Percentiles rank a stretch among this genome's conserved stretches.
These are phyloP conservation scores for Crotalus helleri DNA, from an alignment of 2,113 vertebrate species.

Conservation along the genomic window DNA sequence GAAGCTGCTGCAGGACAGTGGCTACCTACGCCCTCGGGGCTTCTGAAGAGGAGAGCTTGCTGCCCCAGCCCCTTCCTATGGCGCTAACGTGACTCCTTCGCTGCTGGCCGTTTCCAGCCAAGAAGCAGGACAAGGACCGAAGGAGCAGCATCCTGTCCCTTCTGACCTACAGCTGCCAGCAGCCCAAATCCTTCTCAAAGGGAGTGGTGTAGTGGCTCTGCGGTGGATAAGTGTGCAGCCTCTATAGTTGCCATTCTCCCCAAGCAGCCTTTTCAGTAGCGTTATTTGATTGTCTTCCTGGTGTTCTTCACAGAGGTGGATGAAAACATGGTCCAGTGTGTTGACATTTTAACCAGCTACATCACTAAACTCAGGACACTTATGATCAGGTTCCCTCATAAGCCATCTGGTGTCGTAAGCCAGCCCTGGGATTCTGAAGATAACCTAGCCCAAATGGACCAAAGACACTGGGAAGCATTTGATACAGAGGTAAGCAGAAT, in stretches of 20 bases:
- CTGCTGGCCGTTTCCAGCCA: not conserved
- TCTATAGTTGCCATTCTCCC: not conserved
- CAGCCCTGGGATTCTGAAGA: conserved; percentile 5
- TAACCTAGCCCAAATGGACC: conserved; percentile 48
- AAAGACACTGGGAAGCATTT: conserved; percentile 69
- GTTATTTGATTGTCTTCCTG: not conserved
- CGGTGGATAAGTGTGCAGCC: no score
- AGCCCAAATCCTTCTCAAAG: not conserved
- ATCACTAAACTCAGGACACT: conserved; percentile 81
- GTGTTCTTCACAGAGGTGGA: conserved; percentile 74
- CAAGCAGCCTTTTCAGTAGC: rapidly evolving
- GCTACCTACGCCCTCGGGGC: not conserved
- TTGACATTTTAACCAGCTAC: conserved; percentile 80
- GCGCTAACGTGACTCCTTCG: not conserved
- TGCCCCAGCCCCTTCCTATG: not conserved
- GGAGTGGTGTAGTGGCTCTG: not conserved
- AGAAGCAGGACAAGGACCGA: not conserved
- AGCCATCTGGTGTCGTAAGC: not conserved
- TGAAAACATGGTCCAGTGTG: conserved; percentile 68
- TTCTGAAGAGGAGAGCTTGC: not conserved
- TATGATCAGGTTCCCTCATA: conserved; percentile 82
- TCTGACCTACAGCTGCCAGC: not conserved
- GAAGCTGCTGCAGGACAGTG: not conserved
- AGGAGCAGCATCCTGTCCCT: not conserved
- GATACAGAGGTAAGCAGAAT: conserved; percentile 63